Evolutionary conservation across 2,797 vertebrate genomes (phyloP).

Genomic region (Phrynocephalus forsythii): DNA sequence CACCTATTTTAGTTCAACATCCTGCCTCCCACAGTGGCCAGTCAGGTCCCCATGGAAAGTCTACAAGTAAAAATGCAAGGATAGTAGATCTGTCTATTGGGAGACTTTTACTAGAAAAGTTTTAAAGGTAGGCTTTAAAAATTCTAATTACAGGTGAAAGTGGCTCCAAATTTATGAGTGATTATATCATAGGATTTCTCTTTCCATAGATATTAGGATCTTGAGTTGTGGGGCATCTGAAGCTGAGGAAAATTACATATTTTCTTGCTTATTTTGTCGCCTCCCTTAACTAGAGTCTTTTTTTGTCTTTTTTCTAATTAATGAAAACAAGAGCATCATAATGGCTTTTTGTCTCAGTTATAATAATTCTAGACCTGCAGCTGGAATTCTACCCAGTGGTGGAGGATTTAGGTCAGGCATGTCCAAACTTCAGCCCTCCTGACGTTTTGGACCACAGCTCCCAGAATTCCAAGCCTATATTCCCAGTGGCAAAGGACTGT

Average conservation of each 20-base stretch:
- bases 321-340: too few species aligned
- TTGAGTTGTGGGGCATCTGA: background rate
- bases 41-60: background rate
- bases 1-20: too few species aligned
- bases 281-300: too few species aligned
- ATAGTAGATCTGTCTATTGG: background rate
- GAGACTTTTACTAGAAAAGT: background rate
- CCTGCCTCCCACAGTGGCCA: background rate
- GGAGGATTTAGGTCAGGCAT: too few species aligned
- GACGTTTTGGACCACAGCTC: too few species aligned
- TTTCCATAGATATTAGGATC: background rate
- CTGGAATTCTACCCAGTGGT: too few species aligned
- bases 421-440: too few species aligned
- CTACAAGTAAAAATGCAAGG: background rate
- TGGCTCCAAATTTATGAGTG: background rate
- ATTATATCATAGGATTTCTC: background rate
- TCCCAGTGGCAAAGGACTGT: too few species aligned
- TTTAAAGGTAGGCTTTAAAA: background rate
- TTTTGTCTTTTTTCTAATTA: too few species aligned
- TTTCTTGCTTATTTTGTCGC: background rate
- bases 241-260: background rate
- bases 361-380: too few species aligned
- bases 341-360: background rate
- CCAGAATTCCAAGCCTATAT: too few species aligned
- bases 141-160: background rate